phyloP scores from a whole-genome alignment of 2,888 invertebrate species.

The Erebia aethiops region DNA sequence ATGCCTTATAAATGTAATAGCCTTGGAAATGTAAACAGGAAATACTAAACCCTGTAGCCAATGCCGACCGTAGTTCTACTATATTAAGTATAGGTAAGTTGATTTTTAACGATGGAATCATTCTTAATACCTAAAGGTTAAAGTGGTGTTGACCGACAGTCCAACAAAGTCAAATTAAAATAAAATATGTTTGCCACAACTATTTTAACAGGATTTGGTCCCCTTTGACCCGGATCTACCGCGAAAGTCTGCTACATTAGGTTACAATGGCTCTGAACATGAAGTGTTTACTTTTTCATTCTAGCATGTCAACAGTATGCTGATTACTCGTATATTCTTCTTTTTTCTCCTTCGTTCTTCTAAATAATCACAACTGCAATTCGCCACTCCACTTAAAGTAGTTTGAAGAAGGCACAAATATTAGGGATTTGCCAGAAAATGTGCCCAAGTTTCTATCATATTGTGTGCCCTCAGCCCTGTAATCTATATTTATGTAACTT shows the following conservation, averaged over 20 bases:
- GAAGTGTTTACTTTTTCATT: too few relatives aligned
- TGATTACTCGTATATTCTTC: too few relatives aligned
- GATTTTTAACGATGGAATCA: neutral
- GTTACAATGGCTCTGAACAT: constrained; percentile 21
- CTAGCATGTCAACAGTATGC: too few relatives aligned
- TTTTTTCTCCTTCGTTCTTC: too few relatives aligned
- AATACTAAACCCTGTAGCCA: constrained; percentile 37
- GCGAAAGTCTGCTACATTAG: constrained; percentile 48
- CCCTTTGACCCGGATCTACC: constrained; percentile 73
- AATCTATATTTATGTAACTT: too few relatives aligned
- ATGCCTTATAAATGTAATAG: too few relatives aligned
- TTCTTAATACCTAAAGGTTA: constrained; percentile 8
- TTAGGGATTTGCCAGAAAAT: too few relatives aligned
- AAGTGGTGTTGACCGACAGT: neutral
- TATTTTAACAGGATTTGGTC: constrained; percentile 61
- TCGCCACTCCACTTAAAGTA: too few relatives aligned
- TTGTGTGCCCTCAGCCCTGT: too few relatives aligned
- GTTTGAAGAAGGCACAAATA: too few relatives aligned
- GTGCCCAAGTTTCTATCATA: too few relatives aligned
- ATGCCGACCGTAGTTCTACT: constrained; percentile 30
- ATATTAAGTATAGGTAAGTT: constrained; percentile 3
- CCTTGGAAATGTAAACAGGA: constrained; percentile 41
- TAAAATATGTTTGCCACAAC: constrained; percentile 45
- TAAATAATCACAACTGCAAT: neutral
- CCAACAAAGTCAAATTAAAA: neutral